A percentile compares a stretch with the other conserved stretches of the same genome.
Evolutionary conservation across 2,888 invertebrate genomes (phyloP).

Genomic region (Cerastis rubricosa): DNA sequence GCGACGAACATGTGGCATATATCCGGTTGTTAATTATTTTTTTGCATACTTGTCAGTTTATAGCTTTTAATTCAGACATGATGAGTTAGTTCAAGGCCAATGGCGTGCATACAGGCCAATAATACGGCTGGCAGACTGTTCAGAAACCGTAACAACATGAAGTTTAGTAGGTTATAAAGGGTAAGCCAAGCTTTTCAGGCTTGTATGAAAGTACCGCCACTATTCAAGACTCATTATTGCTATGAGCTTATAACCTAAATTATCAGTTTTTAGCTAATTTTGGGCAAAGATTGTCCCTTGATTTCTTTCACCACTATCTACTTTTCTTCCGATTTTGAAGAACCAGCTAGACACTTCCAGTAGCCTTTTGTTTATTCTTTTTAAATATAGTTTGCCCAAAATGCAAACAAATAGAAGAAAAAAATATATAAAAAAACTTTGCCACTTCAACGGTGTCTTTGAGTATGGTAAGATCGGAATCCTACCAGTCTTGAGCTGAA

Average conservation of each 20-base stretch:
- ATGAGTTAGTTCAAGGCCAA: neutral
- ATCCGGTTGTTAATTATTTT: constrained; percentile 14
- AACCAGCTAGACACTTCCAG: neutral
- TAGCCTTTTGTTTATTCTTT: neutral
- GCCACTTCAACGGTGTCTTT: neutral
- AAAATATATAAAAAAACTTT: no score
- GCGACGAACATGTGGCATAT: constrained; percentile 4
- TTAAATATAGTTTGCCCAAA: neutral
- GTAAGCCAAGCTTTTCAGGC: no score
- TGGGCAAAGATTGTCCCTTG: neutral
- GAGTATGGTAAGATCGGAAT: neutral
- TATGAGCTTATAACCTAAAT: neutral
- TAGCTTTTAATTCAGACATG: neutral
- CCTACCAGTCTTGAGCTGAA: neutral
- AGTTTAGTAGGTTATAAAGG: no score
- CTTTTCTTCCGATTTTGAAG: neutral
- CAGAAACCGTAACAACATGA: no score
- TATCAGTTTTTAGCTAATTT: neutral
- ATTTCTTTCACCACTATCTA: neutral
- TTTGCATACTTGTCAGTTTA: neutral
- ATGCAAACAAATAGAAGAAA: no score
- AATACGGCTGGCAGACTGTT: no score
- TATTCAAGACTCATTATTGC: neutral
- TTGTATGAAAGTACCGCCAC: no score
- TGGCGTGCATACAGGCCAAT: no score